phyloP scores from a whole-genome alignment of 2,888 invertebrate genomes.

The Antitype chi region DNA sequence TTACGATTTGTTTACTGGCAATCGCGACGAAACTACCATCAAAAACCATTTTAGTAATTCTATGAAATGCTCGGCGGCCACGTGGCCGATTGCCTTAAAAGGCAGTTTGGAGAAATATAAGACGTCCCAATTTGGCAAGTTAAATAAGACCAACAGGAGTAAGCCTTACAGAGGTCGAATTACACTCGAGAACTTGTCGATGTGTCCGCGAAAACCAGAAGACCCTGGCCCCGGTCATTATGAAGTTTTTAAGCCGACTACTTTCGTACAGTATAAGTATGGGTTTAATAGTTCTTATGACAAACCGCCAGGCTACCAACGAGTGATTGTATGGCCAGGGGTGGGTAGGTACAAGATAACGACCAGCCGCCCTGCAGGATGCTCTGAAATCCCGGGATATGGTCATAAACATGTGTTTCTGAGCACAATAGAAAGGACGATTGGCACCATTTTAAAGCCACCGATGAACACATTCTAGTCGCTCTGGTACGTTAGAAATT shows the following conservation, averaged over 20 bases:
- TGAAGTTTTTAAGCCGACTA: slow-evolving; percentile 70
- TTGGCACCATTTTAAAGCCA: slow-evolving; percentile 78
- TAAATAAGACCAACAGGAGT: slow-evolving; percentile 83
- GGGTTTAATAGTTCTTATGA: slow-evolving; percentile 85
- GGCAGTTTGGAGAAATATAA: slow-evolving; percentile 80
- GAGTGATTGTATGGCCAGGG: slow-evolving; percentile 83
- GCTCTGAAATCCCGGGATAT: slow-evolving; percentile 71
- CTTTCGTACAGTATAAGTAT: slow-evolving; percentile 73
- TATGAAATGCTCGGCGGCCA: slow-evolving; percentile 73
- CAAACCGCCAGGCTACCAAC: slow-evolving; percentile 80
- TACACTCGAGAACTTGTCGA: slow-evolving; percentile 86
- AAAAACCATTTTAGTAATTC: slow-evolving; percentile 88
- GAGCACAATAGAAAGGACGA: slow-evolving; percentile 80
- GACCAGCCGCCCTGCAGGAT: slow-evolving; percentile 62
- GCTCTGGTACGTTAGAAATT: slow-evolving; percentile 25
- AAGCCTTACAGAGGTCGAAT: slow-evolving; percentile 83
- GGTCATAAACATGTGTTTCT: slow-evolving; percentile 83
- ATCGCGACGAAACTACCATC: slow-evolving; percentile 86
- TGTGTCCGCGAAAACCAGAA: slow-evolving; percentile 85
- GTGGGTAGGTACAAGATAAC: slow-evolving; percentile 81
- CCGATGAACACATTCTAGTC: slow-evolving; percentile 84
- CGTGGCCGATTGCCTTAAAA: slow-evolving; percentile 82
- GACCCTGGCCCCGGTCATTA: slow-evolving; percentile 90
- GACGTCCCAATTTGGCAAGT: slow-evolving; percentile 78
- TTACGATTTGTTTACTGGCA: slow-evolving; percentile 88